Base-by-base conservation (phyloP, 2,888 invertebrate species). In the Micropterix aruncella region DNA sequence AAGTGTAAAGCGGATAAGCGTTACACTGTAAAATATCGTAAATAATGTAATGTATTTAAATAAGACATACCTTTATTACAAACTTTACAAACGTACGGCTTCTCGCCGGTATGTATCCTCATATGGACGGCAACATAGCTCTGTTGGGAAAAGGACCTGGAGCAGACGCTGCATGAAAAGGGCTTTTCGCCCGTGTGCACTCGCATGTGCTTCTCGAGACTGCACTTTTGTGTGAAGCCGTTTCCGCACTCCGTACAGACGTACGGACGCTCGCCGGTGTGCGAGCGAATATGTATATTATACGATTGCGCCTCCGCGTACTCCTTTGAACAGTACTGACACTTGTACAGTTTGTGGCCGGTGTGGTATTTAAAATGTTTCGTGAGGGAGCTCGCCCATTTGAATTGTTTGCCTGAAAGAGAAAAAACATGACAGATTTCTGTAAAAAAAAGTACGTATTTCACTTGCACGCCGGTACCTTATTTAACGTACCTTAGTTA, bases 291-390 rank as follows among this genome's bases (percentile, higher is more conserved):
- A 46, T 50, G 51, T 43, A 47, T 51, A 38, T 48, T 42, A 3
- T 56, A 47, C 5, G 55, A 52, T 46, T 55, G 54, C 47, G 61
- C 63, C 54, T 70, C 70, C 2, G 66, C 68, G 51, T 68, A 70
- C 48, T 65, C 66, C 47, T 67, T 68, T 18, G 59, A 60, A 50
- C 70, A 70, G 52, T 59, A 63, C 44, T 64, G 59, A 45, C 70
- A 70, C 18, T 61, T 57, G 17, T 68, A 53, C 38, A 70, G 54
- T 51, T 68, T 68, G 51, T 65, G 66, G 2, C 68, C 66, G 2
- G 70, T 70, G 50, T 70, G 70, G 51, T 68, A 66, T 49, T 70
- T 70, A 64, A 66, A 68, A 48, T 70, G 70, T 52, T 70, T 70
- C 1, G 66, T 66, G 27, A 70, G 56, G 49, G 68, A 68, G 1